Evolutionary conservation across 2,797 vertebrate genomes (phyloP), one percentile per base, ranked within the genome.

Genomic region (Chelon labrosus): DNA sequence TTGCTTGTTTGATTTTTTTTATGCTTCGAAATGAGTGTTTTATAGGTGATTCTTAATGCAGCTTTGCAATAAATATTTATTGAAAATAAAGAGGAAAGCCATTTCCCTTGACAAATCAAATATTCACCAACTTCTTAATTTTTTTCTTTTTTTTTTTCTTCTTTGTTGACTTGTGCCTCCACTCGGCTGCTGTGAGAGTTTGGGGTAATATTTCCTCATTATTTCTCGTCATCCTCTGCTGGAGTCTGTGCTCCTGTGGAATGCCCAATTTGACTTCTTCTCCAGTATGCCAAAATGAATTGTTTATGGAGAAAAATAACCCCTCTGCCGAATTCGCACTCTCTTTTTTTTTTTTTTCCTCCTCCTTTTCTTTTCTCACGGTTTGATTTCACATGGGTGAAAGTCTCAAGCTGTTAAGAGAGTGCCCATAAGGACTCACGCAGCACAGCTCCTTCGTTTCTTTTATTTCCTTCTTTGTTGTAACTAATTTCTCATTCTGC

Each of bases 201-300:
- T 81, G 80, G 86, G 88, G 89, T 94, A 91, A 94, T 93, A 93
- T 92, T 92, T 94, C 90, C 93, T 94, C 91, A 93, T 94, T 94
- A 94, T 92, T 92, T 93, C 89, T 87, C 77, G 92, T 91, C 88
- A 93, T 92, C 90, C 92, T 92, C 85, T 38, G 49, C 85, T 91
- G 89, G 90, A 92, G 89, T 88, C 81, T 61, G 71, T 83, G 75
- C 87, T 93, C 77, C 84, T 87, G 80, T 87, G 82, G 84, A 93
- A 93, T 90, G 91, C 91, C 84, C 92, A 93, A 92, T 94, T 92
- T 90, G 89, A 91, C 89, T 90, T 89, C 73, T 90, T 90, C 80
- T 86, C 82, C 83, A 88, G 82, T 86, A 79, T 78, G 87, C 82
- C 85, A 85, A 91, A 92, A 90, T 90, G 80, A 92, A 93, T 93